Percentiles rank a stretch among this genome's conserved stretches.
Conservation (phyloP, 2,113 vertebrate genomes). For the Oriolus oriolus region DNA sequence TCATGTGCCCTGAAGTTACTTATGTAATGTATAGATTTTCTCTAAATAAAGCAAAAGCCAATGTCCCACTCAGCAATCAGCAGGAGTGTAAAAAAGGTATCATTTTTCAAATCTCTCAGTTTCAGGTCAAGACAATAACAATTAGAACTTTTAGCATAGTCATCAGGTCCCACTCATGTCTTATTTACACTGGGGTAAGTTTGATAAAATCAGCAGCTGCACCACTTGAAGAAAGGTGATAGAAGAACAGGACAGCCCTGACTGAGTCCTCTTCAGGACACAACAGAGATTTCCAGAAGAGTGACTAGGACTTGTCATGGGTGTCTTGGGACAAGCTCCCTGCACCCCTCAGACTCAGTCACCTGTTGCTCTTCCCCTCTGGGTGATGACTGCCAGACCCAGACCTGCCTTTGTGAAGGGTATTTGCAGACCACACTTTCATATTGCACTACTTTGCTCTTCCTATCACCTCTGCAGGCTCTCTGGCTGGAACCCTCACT, state of each 20-base stretch:
- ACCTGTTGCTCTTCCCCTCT: neutral
- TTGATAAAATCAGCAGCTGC: neutral
- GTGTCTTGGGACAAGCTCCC: neutral
- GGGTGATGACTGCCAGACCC: neutral
- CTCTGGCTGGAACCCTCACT: neutral
- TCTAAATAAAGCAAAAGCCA: neutral
- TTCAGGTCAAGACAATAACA: neutral
- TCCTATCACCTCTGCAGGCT: neutral
- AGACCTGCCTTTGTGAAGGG: neutral
- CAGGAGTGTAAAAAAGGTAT: fast-evolving
- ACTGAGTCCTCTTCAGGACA: neutral
- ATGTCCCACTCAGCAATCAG: neutral
- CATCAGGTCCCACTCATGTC: neutral
- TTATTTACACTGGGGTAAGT: neutral
- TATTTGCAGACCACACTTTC: neutral
- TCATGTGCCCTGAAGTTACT: neutral
- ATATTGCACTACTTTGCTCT: neutral
- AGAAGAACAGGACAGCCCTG: neutral
- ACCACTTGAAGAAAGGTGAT: neutral
- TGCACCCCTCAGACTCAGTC: neutral
- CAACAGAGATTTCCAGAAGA: neutral
- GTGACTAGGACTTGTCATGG: neutral
- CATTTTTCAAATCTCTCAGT: neutral
- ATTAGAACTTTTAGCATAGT: neutral
- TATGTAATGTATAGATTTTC: neutral